Base-by-base conservation (phyloP, 2,888 invertebrate species). In the Teleogryllus oceanicus region DNA sequence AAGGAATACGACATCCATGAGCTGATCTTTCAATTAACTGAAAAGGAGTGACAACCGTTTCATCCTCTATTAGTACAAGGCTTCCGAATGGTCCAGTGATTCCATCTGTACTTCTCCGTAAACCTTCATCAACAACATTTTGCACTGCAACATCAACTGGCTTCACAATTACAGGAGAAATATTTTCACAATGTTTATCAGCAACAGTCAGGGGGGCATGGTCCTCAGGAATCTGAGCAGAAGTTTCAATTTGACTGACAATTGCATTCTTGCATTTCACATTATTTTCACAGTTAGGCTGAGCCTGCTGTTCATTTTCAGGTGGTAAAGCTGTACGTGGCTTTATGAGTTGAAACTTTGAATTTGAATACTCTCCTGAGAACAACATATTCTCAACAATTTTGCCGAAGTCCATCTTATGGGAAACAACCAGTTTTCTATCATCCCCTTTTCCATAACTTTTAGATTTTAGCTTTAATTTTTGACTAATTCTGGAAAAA, bases 381-480 rank as follows among this genome's bases (percentile, higher is more conserved):
- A 12, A 21, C 18, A 80, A 24, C 50, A 80, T 20, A 50, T 79
- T 18, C 11, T 79, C 74, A 49, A 79, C 50, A 11, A 21, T 50
- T 10, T 79, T 49, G 75, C 80, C 78, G n/a, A 79, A 50, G 4
- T 77, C 76, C n/a, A 5, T 37, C 37, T 89, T 84, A 74, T 89
- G 86, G 24, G 89, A 89, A 2, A 91, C 85, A 2, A 89, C 88
- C 80, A 91, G 84, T 77, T 86, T 89, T 21, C 62, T 62, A 62
- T 88, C 85, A 37, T 85, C 84, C 4, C 86, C 87, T 50, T 86
- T 87, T 1, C 90, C 90, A 80, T 87, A 87, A 84, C 91, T 91
- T 16, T 86, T 86, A 49, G 88, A 89, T 83, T 89, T 89, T 75
- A 91, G 85, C 12, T 88, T 87, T 83, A 88, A 84, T 79, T 86